Base-by-base conservation (phyloP, 2,113 vertebrate species). In the Etia nguti region DNA sequence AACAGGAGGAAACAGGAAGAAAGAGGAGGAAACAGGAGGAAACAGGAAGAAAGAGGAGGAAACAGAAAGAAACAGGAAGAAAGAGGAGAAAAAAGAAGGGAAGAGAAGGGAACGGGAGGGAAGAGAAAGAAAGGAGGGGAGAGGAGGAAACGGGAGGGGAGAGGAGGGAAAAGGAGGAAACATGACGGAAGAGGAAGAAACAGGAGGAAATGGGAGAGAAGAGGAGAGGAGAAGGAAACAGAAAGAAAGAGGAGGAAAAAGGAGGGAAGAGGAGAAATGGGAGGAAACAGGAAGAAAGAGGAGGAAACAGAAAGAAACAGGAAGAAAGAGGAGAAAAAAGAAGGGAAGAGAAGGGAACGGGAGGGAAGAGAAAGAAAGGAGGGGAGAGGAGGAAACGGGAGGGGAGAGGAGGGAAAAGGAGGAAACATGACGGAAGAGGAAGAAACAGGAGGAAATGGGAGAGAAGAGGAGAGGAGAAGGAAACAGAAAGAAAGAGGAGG, bases 1-100 rank as follows among this genome's bases (percentile, higher is more conserved):
- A n/a, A 52, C 0, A 10, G 18, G 1, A 52, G 1, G 16, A 1
- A 50, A 18, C 0, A 20, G 7, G 6, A 10, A 0, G 7, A 1
- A 8, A 18, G 0, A 18, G 18, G 18, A 20, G 0, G 16, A 1
- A 50, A 50, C 0, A 8, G 48, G 8, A 50, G 1, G 1, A 0
- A 52, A n/a, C 31, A 34, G 31, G 31, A 31, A 31, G 4, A 6
- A 31, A 31, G 4, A 31, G 5, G 31, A 31, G 31, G 26, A 29
- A 6, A 6, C 1, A 52, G 7, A 1, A 52, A 0, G 50, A 10
- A 50, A 5, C 0, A 9, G 1, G 1, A 52, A 2, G 18, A 1
- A 38, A 38, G 1, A 38, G 36, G 36, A 38, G 4, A 10, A 38
- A 38, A 38, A 9, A 36, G 36, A 3, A 38, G 8, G 8, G 3